Base-by-base conservation (phyloP, 2,113 vertebrate species). In the Pseudonaja textilis region DNA sequence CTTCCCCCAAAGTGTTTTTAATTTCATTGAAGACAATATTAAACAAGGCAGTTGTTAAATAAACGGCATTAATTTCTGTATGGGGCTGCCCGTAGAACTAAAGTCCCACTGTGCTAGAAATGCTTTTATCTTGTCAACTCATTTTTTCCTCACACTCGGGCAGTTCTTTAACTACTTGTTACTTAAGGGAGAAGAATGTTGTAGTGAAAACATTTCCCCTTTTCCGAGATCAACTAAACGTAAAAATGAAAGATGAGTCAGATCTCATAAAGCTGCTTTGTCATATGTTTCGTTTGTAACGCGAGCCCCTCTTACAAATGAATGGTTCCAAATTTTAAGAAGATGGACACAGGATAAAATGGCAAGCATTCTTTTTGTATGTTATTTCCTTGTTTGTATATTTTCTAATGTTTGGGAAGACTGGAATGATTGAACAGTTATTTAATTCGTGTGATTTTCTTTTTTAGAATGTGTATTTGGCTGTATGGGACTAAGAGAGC, bases 161-260 rank as follows among this genome's bases (percentile, higher is more conserved):
- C 29, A 89, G 54, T 29, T 26, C 88, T 89, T 85, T 57, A 26
- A 50, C 42, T 92, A n/a, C 69, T 85, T 11, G 54, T 92, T 92
- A 81, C 57, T 92, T 47, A 85, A 89, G 54, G 52, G 89, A 92
- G n/a, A 92, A 92, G n/a, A 89, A 92, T 85, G 39, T 20, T 59
- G 47, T 11, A 25, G 26, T 57, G 22, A 74, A 92, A 85, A 89
- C 55, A 89, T 85, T 89, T 74, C 57, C 64, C 42, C 14, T 89
- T 45, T 85, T 47, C 88, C 47, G 11, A 57, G 54, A 50, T 89
- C 54, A 92, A 34, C 42, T 47, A 85, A 88, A 92, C 34, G 50
- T 92, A 85, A 85, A 74, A 92, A 92, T 88, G 61, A 42, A 88
- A 69, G 89, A 85, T 89, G 88, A 89, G 92, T 85, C 54, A 89